phyloP scores from a whole-genome alignment of 2,888 invertebrate genomes.

The Diogma glabrata region DNA sequence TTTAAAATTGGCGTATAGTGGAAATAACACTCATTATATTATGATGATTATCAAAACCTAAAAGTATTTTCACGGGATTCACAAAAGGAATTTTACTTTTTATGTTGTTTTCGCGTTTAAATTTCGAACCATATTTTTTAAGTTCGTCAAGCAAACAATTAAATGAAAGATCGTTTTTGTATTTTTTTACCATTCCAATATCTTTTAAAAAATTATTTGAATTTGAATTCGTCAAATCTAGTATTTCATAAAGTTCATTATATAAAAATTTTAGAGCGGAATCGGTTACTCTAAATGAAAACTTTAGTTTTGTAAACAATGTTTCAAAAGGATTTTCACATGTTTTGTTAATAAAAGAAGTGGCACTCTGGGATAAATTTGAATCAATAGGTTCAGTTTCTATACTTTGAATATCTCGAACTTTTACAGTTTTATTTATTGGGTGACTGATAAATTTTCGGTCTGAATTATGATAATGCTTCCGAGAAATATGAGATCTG shows the following conservation, averaged over 20 bases:
- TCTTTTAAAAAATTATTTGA: background rate
- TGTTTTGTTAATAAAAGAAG: background rate
- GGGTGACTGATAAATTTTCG: too few species aligned
- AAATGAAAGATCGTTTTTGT: background rate
- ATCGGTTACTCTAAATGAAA: background rate
- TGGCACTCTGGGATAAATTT: background rate
- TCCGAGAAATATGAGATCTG: constrained; percentile 10
- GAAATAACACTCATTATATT: constrained; percentile 12
- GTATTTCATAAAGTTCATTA: constrained; percentile 1
- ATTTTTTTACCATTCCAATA: background rate
- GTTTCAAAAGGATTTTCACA: constrained; percentile 1
- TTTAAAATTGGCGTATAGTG: constrained; percentile 15
- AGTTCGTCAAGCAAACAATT: background rate
- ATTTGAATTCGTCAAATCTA: background rate
- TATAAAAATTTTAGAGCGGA: background rate
- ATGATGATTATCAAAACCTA: constrained; percentile 12
- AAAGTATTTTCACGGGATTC: constrained; percentile 8
- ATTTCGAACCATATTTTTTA: background rate
- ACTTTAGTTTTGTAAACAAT: background rate
- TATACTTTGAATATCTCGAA: background rate
- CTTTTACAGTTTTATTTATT: background rate
- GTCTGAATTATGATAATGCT: constrained; percentile 8
- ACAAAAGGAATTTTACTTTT: constrained; percentile 8
- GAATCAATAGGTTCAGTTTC: background rate
- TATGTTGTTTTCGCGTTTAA: background rate